Base-by-base conservation (phyloP, 1,140 invertebrate species). In the Physella acuta region DNA sequence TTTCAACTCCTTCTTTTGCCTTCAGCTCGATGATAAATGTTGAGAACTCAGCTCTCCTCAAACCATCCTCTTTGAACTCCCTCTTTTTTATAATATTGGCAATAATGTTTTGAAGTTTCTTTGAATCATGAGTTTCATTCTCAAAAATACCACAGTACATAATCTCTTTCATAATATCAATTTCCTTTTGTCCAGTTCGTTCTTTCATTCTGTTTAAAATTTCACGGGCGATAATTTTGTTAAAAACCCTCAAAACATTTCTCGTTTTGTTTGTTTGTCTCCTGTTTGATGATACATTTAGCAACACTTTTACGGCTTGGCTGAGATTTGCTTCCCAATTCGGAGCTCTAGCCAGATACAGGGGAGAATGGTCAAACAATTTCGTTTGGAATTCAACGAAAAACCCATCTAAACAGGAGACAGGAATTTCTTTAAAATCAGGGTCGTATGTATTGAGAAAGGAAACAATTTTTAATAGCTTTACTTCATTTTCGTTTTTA, bases 391-490 rank as follows among this genome's bases (percentile, higher is more conserved):
- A 36, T 16, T 30, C 16, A 17, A 3, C 37, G 67, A 77, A 69
- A 2, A 77, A 58, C 5, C 33, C 44, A 65, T 77, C 72, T 53
- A 77, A 74, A 33, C 69, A 73, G 36, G 67, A 58, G 14, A 73
- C 66, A 17, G 66, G 71, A 33, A 77, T 53, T 33, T 39, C 39
- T 37, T 62, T 62, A 33, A 73, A 75, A 31, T 72, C 71, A 36
- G 64, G 60, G 62, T 77, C 76, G 69, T 63, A 77, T 28, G 67
- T 59, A 68, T 77, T 77, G 31, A 77, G 31, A 3, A 77, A 68
- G 5, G 71, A 61, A 26, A 77, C 52, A 49, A 65, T 75, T 67
- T 77, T 77, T 34, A 77, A 44, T 3, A 77, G 60, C 49, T 33
- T 70, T 34, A 51, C 36, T 61, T 77, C 76, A 55, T 55, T 53